These are phyloP conservation scores for Steatornis caripensis DNA, from an alignment of 2,113 vertebrate genomes.

Conservation along the genomic window DNA sequence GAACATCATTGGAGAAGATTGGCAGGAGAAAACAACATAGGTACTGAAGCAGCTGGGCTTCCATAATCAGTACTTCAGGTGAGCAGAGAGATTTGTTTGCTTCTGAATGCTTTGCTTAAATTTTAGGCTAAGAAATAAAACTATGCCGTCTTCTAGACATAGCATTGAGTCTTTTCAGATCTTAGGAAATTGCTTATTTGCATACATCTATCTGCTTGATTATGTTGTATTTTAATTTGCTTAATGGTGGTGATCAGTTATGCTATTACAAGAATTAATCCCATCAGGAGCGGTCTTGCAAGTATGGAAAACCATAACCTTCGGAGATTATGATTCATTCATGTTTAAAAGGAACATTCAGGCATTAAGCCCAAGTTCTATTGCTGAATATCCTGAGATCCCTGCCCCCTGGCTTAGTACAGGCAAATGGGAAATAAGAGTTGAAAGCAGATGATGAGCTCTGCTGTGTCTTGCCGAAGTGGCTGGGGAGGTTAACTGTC, in stretches of 20 bases:
- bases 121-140: neutral
- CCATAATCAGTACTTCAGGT: neutral
- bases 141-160: neutral
- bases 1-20: neutral
- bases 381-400: neutral
- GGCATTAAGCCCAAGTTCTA: neutral
- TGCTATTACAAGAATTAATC: neutral
- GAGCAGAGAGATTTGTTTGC: neutral
- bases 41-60: neutral
- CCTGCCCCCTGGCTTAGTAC: neutral
- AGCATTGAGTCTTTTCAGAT: neutral
- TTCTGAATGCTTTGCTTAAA: neutral
- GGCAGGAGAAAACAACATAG: neutral
- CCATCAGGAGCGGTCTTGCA: neutral
- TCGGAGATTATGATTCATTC: constrained; percentile 1
- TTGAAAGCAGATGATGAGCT: neutral
- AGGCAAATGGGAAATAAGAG: neutral
- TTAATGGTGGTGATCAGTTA: neutral
- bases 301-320: neutral
- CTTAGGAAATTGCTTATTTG: neutral
- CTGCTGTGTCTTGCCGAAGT: neutral
- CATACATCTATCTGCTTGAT: neutral
- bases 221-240: neutral
- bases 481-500: neutral
- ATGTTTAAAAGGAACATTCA: neutral